These are phyloP conservation scores for Geodia barretti DNA, from an alignment of 37 sponge, comb jelly and placozoan species.

Conservation along the genomic window DNA sequence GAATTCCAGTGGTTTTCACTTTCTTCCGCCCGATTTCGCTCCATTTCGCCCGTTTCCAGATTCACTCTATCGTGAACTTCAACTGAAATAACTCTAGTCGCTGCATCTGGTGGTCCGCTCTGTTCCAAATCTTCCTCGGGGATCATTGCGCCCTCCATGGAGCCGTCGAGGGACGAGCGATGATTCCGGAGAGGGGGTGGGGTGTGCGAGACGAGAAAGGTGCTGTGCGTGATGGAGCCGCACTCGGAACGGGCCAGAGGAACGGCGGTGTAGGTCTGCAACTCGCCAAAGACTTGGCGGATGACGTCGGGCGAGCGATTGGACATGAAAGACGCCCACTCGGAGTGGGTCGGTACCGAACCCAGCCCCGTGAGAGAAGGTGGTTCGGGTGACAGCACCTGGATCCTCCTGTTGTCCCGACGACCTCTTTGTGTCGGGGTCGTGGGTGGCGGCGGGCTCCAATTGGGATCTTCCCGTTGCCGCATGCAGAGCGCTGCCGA, in stretches of 20 bases:
- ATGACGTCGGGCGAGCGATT: constrained; percentile 46
- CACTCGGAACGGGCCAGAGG: constrained; percentile 20
- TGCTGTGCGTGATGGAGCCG: not conserved
- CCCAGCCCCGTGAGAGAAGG: no score
- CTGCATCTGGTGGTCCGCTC: not conserved
- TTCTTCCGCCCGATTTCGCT: not conserved
- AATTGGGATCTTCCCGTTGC: not conserved
- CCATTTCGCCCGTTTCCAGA: not conserved
- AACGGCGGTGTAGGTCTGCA: constrained; percentile 40
- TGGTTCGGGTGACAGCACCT: not conserved
- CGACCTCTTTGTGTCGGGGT: no score
- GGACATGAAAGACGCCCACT: constrained; percentile 73
- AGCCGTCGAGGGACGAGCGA: no score
- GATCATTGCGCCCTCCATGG: no score
- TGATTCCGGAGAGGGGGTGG: no score
- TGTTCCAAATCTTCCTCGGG: not conserved
- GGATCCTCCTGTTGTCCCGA: not conserved
- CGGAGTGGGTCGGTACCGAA: not conserved
- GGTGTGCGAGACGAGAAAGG: constrained; percentile 14
- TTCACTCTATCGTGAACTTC: not conserved
- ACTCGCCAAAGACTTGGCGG: constrained; percentile 43
- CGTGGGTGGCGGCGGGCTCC: not conserved
- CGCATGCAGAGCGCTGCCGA: constrained; percentile 9
- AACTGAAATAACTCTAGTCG: not conserved
- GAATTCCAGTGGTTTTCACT: not conserved